Evolutionary conservation across 2,888 invertebrate species (phyloP).

Genomic region (Andrena flavipes): DNA sequence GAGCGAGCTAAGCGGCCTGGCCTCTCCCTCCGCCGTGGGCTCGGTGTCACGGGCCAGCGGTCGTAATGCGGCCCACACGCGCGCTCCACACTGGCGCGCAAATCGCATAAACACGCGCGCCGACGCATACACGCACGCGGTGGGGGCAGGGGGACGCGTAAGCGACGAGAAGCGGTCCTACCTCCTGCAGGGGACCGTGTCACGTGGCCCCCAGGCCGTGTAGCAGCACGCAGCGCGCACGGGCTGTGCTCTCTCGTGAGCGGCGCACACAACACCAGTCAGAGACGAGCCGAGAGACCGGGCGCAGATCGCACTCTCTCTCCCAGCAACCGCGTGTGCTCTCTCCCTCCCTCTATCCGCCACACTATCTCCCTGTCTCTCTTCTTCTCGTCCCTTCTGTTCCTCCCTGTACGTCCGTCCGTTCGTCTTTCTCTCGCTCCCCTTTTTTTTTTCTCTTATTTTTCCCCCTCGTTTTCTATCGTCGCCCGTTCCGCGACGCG

Average conservation of each 20-base stretch:
- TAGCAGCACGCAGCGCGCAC: conserved; percentile 75
- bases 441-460: conserved; percentile 34
- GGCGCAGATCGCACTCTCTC: conserved; percentile 74
- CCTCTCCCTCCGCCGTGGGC: conserved; percentile 46
- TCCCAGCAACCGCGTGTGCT: conserved; percentile 71
- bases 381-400: conserved; percentile 32
- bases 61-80: conserved; percentile 73
- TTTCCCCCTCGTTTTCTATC: conserved; percentile 21
- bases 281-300: conserved; percentile 83
- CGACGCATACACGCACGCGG: conserved; percentile 60
- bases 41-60: conserved; percentile 57
- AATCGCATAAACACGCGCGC: conserved; percentile 74
- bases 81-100: conserved; percentile 65
- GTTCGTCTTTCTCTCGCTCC: conserved; percentile 9
- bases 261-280: conserved; percentile 81
- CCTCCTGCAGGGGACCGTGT: conserved; percentile 84
- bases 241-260: conserved; percentile 77
- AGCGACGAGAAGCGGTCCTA: conserved; percentile 73
- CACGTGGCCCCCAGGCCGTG: conserved; percentile 81
- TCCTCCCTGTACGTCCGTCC: conserved; percentile 5
- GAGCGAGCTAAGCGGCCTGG: not conserved
- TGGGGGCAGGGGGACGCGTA: conserved; percentile 55
- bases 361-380: conserved; percentile 53
- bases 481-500: conserved; percentile 15
- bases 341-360: conserved; percentile 67